Percentiles rank a stretch among this genome's conserved stretches.
Evolutionary conservation across 2,113 vertebrate genomes (phyloP).

Genomic region (Abramis brama): DNA sequence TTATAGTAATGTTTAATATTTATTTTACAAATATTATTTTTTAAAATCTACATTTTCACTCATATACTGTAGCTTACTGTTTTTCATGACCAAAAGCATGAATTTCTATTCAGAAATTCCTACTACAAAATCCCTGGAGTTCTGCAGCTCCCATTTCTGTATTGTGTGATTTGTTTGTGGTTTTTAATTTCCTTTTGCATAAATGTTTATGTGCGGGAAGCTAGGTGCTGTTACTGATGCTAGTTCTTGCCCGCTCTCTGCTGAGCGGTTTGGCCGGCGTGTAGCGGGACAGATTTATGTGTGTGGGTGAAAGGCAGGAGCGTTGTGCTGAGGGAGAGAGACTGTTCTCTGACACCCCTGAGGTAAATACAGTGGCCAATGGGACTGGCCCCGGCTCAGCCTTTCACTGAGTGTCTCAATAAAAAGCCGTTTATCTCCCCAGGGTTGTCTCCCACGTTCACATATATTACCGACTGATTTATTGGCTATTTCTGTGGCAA

Average conservation of each 20-base stretch:
- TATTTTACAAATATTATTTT: not conserved
- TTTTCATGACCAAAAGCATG: not conserved
- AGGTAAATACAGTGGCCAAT: slow-evolving; percentile 49
- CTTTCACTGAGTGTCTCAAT: slow-evolving; percentile 49
- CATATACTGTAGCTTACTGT: not conserved
- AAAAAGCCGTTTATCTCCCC: slow-evolving; percentile 54
- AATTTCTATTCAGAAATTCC: not conserved
- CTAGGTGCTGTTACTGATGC: slow-evolving; percentile 8
- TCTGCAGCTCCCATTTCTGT: not conserved
- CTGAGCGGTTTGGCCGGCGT: slow-evolving; percentile 25
- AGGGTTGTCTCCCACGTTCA: slow-evolving; percentile 40
- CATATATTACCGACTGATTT: slow-evolving; percentile 51
- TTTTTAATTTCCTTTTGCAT: slow-evolving; percentile 12
- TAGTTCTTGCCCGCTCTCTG: slow-evolving; percentile 4
- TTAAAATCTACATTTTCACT: not conserved
- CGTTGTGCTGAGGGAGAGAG: slow-evolving; percentile 38
- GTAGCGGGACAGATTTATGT: slow-evolving; percentile 50
- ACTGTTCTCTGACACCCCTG: slow-evolving; percentile 45
- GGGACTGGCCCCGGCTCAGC: slow-evolving; percentile 28
- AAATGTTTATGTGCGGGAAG: slow-evolving; percentile 39
- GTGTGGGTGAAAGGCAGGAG: slow-evolving; percentile 47
- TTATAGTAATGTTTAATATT: not conserved
- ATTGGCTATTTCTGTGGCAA: slow-evolving; percentile 44
- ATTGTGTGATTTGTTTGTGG: slow-evolving; percentile 37
- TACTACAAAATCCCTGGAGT: not conserved